Evolutionary conservation across 2,888 invertebrate genomes (phyloP).

Genomic region (Lithosia quadra): DNA sequence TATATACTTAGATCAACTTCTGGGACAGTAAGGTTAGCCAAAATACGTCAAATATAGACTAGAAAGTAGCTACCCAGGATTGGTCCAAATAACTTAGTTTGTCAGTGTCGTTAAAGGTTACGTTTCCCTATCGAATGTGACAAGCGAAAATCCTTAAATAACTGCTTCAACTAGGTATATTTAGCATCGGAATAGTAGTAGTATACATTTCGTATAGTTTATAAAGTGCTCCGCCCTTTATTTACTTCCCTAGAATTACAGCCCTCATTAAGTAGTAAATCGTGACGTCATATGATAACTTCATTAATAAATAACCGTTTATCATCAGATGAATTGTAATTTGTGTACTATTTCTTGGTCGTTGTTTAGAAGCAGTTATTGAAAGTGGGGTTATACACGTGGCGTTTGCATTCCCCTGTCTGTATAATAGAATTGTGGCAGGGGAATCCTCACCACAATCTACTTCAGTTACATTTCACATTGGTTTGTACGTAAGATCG

Average conservation of each 20-base stretch:
- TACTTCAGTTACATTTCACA: constrained; percentile 13
- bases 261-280: no score
- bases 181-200: no score
- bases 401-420: not conserved
- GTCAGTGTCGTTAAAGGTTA: no score
- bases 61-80: no score
- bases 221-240: not conserved
- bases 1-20: no score
- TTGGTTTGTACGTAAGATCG: constrained; percentile 38
- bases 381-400: not conserved
- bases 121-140: not conserved
- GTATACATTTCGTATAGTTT: no score
- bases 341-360: not conserved
- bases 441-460: constrained; percentile 10
- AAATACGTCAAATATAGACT: no score
- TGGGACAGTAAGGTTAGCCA: no score
- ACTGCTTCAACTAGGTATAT: not conserved
- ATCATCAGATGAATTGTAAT: not conserved
- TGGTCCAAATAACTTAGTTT: no score
- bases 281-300: not conserved
- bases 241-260: no score
- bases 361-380: not conserved
- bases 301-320: not conserved
- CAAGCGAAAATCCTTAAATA: not conserved
- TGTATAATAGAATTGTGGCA: not conserved